Conservation (phyloP, 1,140 invertebrate species). For the Ceratitis capitata region DNA sequence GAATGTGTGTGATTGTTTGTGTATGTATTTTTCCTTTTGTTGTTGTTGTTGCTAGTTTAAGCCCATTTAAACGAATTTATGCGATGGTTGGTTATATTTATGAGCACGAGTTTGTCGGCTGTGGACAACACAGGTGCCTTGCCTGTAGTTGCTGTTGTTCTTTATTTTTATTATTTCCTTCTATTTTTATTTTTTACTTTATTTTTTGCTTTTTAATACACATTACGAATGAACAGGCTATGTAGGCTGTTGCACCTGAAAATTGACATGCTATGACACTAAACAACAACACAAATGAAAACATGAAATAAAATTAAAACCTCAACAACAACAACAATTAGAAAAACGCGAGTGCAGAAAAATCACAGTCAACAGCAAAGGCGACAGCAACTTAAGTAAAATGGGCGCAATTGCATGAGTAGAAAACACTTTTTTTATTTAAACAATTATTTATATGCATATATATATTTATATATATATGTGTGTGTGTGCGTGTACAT, state of each 20-base stretch:
- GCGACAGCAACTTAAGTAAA: neutral
- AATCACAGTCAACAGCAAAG: neutral
- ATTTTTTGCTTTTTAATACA: neutral
- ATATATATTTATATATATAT: neutral
- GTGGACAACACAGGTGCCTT: slow-evolving; percentile 5
- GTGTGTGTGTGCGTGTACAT: neutral
- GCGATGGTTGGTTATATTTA: slow-evolving; percentile 13
- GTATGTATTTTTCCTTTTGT: neutral
- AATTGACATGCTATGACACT: slow-evolving; percentile 26
- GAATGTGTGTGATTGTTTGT: neutral
- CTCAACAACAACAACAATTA: neutral
- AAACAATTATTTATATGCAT: neutral
- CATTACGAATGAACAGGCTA: neutral
- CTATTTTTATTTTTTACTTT: no score
- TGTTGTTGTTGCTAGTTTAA: neutral
- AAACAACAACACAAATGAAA: neutral
- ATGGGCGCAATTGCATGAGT: neutral
- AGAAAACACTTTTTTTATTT: neutral
- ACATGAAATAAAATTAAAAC: neutral
- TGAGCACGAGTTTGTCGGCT: slow-evolving; percentile 11
- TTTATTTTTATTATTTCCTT: neutral
- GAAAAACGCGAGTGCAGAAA: neutral
- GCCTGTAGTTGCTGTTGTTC: slow-evolving; percentile 3
- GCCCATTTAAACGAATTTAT: slow-evolving; percentile 24
- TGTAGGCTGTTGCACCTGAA: slow-evolving; percentile 13